Evolutionary conservation across 2,888 invertebrate species (phyloP).

Genomic region (Diadegma fenestrale): DNA sequence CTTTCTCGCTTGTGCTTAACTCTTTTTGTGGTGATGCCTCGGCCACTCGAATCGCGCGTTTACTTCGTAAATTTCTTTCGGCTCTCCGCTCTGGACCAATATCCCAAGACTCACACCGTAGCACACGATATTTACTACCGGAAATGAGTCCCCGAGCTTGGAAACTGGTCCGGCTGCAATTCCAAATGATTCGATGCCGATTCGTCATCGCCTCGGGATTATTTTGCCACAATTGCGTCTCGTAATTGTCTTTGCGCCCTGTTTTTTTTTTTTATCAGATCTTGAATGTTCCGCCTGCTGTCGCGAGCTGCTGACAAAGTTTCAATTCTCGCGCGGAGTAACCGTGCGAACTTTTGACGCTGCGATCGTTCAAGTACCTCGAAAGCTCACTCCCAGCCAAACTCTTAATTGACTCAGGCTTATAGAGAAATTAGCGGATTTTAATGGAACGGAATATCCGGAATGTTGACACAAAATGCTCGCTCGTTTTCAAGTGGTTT

Average conservation of each 20-base stretch:
- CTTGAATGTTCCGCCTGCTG: neutral
- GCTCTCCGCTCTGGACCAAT: neutral
- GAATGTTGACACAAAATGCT: neutral
- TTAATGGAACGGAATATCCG: neutral
- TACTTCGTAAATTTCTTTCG: neutral
- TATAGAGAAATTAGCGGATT: neutral
- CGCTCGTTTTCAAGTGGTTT: neutral
- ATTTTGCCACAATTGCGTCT: too few relatives aligned
- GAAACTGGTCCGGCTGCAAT: neutral
- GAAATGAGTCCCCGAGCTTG: neutral
- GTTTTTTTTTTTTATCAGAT: too few relatives aligned
- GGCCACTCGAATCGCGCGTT: neutral
- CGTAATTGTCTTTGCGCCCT: too few relatives aligned
- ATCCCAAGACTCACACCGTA: neutral
- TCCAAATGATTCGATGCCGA: neutral
- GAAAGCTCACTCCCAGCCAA: neutral
- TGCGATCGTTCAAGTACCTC: neutral
- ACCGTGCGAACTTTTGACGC: neutral
- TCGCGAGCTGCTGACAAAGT: neutral
- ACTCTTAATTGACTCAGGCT: neutral
- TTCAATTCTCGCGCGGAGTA: neutral
- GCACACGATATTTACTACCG: neutral
- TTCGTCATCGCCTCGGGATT: neutral
- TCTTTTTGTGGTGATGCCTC: neutral
- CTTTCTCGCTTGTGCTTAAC: neutral